phyloP scores from a whole-genome alignment of 2,113 vertebrate genomes.

The Burhinus bistriatus region DNA sequence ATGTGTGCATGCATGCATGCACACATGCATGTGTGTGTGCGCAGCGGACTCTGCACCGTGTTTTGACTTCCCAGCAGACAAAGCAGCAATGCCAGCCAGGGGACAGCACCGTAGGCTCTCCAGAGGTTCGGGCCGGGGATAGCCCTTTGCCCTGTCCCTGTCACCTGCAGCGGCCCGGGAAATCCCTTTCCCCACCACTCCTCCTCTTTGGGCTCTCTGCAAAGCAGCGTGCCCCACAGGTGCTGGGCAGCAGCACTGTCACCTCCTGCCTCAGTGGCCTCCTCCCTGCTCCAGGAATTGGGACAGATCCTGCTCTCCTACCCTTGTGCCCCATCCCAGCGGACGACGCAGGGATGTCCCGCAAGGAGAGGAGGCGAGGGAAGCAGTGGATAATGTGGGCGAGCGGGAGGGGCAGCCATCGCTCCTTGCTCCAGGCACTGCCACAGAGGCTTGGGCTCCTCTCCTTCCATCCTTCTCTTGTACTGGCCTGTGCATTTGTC shows the following conservation, averaged over 20 bases:
- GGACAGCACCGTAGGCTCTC: not conserved
- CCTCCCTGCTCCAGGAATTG: not conserved
- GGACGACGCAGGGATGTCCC: fast-evolving
- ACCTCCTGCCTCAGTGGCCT: not conserved
- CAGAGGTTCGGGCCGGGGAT: not conserved
- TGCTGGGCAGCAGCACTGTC: not conserved
- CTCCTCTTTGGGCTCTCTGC: not conserved
- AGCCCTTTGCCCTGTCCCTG: not conserved
- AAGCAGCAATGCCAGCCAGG: not conserved
- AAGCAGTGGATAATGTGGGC: not conserved
- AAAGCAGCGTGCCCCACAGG: fast-evolving
- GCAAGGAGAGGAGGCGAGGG: fast-evolving
- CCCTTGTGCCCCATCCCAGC: not conserved
- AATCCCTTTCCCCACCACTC: not conserved
- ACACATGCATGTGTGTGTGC: not conserved
- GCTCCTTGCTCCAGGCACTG: not conserved
- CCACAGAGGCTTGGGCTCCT: not conserved
- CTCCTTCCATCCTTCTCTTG: not conserved
- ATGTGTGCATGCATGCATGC: not conserved
- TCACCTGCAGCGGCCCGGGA: not conserved
- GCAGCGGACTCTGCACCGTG: not conserved
- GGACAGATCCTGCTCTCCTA: not conserved
- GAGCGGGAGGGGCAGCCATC: not conserved
- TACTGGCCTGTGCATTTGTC: not conserved
- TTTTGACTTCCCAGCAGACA: not conserved